Conservation (phyloP, 2,797 vertebrate genomes). For the Hoplostethus atlanticus region DNA sequence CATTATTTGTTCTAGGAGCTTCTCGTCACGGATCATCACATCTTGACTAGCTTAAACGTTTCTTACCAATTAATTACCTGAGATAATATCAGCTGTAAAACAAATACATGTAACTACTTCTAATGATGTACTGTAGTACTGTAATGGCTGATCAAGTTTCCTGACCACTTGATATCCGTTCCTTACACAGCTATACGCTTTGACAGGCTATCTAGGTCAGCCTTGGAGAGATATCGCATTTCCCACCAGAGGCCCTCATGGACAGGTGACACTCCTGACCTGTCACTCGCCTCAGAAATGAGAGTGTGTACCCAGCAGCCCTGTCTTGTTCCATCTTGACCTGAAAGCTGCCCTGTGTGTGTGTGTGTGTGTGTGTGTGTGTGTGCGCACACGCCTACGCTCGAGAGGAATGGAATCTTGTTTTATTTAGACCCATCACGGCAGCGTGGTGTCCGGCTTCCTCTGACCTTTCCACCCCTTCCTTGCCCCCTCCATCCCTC, state of each 20-base stretch:
- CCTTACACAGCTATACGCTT: slow-evolving; percentile 16
- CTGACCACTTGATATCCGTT: slow-evolving; percentile 48
- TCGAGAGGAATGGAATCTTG: slow-evolving; percentile 42
- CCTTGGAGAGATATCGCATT: slow-evolving; percentile 49
- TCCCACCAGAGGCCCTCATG: slow-evolving; percentile 51
- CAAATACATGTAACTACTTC: slow-evolving; percentile 47
- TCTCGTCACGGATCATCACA: too few relatives aligned
- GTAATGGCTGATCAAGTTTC: slow-evolving; percentile 48
- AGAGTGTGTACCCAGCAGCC: slow-evolving; percentile 57
- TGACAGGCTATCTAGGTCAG: slow-evolving; percentile 41
- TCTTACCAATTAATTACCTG: slow-evolving; percentile 21
- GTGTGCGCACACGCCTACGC: neutral
- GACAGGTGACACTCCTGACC: slow-evolving; percentile 74
- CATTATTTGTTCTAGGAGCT: too few relatives aligned
- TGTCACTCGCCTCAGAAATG: slow-evolving; percentile 65
- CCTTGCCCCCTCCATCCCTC: slow-evolving; percentile 24
- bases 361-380: slow-evolving; percentile 16
- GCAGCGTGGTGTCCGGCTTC: slow-evolving; percentile 55
- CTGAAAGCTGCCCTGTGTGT: slow-evolving; percentile 21
- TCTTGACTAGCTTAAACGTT: too few relatives aligned
- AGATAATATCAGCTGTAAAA: slow-evolving; percentile 34
- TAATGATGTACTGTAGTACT: slow-evolving; percentile 18
- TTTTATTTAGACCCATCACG: slow-evolving; percentile 71
- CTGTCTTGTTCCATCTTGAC: slow-evolving; percentile 74
- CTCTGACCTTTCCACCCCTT: slow-evolving; percentile 47